These are phyloP conservation scores for Drosophila oshimai DNA, from an alignment of 1,140 invertebrate genomes.

Conservation along the genomic window DNA sequence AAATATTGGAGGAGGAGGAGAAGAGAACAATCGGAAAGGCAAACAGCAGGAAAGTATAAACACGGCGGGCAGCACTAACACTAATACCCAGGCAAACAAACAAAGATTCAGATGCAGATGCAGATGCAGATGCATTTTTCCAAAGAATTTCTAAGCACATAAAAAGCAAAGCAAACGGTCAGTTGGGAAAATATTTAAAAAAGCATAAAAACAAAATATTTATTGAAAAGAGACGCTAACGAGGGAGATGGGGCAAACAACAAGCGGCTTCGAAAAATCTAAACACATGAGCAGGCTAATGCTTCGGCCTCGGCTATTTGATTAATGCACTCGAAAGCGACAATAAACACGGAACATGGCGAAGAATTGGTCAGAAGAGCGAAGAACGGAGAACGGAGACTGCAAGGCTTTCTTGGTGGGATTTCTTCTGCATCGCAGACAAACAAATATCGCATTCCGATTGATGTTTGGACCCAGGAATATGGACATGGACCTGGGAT, in stretches of 20 bases:
- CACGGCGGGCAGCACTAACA: slow-evolving; percentile 66
- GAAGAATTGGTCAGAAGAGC: slow-evolving; percentile 4
- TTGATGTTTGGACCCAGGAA: not conserved
- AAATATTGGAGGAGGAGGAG: not conserved
- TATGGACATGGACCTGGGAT: not conserved
- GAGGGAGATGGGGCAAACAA: slow-evolving; percentile 41
- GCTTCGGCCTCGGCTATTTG: slow-evolving; percentile 41
- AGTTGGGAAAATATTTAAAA: slow-evolving; percentile 76
- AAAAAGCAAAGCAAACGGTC: slow-evolving; percentile 67
- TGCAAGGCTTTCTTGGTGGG: no score
- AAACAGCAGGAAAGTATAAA: slow-evolving; percentile 79
- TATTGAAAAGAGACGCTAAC: slow-evolving; percentile 69
- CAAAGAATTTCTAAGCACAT: slow-evolving; percentile 76
- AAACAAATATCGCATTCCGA: slow-evolving; percentile 72
- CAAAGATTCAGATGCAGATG: slow-evolving; percentile 47
- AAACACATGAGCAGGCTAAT: slow-evolving; percentile 59
- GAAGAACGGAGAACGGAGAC: slow-evolving; percentile 1
- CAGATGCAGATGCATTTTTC: slow-evolving; percentile 64
- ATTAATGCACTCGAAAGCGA: slow-evolving; percentile 79
- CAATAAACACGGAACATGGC: slow-evolving; percentile 65
- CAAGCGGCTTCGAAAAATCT: slow-evolving; percentile 42
- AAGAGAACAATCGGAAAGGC: slow-evolving; percentile 66
- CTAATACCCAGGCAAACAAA: slow-evolving; percentile 72
- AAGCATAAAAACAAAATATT: slow-evolving; percentile 81
- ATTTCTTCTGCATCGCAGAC: slow-evolving; percentile 16